These are phyloP conservation scores for Plagodis dolabraria DNA, from an alignment of 2,888 invertebrate genomes.

Conservation along the genomic window DNA sequence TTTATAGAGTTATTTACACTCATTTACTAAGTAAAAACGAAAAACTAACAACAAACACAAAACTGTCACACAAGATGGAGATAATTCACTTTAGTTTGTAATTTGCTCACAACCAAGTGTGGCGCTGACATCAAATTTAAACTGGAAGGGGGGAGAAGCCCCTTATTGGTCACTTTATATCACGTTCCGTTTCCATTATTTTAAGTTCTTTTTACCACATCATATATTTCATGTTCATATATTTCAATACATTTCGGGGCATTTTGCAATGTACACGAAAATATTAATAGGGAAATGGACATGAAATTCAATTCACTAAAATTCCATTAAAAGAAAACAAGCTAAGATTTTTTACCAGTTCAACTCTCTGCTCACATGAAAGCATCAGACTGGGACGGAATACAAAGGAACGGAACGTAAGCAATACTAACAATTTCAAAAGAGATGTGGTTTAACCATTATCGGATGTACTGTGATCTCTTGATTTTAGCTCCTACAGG, in stretches of 20 bases:
- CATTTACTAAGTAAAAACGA: conserved; percentile 69
- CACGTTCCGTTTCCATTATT: conserved; percentile 57
- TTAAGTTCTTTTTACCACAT: neutral
- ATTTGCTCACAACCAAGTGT: conserved; percentile 63
- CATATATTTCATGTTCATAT: too few relatives aligned
- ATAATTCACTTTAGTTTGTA: conserved; percentile 83
- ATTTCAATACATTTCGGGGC: neutral
- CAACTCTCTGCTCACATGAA: too few relatives aligned
- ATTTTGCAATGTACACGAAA: too few relatives aligned
- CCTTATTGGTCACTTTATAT: conserved; percentile 58
- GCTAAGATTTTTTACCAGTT: too few relatives aligned
- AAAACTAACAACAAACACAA: conserved; percentile 85
- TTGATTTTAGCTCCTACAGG: conserved; percentile 42
- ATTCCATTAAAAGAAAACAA: too few relatives aligned
- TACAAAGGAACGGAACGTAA: conserved; percentile 53
- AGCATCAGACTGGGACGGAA: too few relatives aligned
- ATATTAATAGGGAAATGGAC: too few relatives aligned
- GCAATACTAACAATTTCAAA: conserved; percentile 32
- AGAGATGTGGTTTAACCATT: neutral
- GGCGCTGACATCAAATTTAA: conserved; percentile 63
- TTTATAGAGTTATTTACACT: conserved; percentile 61
- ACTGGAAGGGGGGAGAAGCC: conserved; percentile 59
- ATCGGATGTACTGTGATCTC: conserved; percentile 22
- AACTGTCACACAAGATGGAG: conserved; percentile 88
- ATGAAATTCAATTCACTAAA: too few relatives aligned